Evolutionary conservation across 2,888 invertebrate genomes (phyloP).

Genomic region (Harpalus rubripes): DNA sequence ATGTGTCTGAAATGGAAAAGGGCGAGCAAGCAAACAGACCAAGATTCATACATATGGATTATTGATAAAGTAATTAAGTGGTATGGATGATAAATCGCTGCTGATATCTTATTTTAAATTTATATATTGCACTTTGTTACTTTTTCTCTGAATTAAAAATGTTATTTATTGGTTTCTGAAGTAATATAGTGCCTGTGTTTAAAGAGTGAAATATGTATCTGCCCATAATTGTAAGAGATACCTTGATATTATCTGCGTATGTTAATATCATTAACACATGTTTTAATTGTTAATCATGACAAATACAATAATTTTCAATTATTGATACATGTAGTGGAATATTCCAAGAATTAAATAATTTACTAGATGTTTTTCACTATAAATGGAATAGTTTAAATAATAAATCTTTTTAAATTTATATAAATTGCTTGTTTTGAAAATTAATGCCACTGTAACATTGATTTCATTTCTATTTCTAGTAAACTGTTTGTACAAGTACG

Average conservation of each 20-base stretch:
- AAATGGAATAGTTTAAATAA: not conserved
- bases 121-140: constrained; percentile 29
- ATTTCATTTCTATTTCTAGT: too few relatives aligned
- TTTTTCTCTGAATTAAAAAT: constrained; percentile 35
- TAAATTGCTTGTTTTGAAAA: too few relatives aligned
- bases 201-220: constrained; percentile 25
- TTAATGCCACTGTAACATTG: too few relatives aligned
- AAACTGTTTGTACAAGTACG: too few relatives aligned
- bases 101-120: constrained; percentile 51
- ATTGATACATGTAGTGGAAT: not conserved
- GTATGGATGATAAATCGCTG: constrained; percentile 29
- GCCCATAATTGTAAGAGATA: constrained; percentile 4
- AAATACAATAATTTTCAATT: not conserved
- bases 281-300: not conserved
- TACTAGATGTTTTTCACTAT: not conserved
- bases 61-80: constrained; percentile 56
- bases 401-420: too few relatives aligned
- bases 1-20: constrained; percentile 20
- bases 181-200: constrained; percentile 13
- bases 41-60: constrained; percentile 46
- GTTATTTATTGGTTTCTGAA: constrained; percentile 38
- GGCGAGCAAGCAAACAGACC: constrained; percentile 36
- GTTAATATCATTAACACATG: not conserved
- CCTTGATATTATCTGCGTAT: not conserved
- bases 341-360: not conserved